Base-by-base conservation (phyloP, 2,888 invertebrate genomes). In the Auanema sp. region DNA sequence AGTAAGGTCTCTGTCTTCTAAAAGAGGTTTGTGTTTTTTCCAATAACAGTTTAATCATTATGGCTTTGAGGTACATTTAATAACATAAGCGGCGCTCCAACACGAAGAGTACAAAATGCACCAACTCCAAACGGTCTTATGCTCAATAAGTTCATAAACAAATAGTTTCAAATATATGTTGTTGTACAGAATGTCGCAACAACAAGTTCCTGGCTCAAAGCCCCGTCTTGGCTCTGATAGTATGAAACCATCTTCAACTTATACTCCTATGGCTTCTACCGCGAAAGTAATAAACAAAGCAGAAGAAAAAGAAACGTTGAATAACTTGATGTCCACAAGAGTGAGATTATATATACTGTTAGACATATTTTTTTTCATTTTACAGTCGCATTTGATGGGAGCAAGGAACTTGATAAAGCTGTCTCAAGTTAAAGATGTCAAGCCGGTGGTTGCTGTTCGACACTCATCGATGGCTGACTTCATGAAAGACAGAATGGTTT, bases 1-100 rank as follows among this genome's bases (percentile, higher is more conserved):
- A 11, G 73, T 68, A 10, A 47, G 70, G 14, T 69, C 69, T 58
- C 64, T 73, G 47, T 65, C 69, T 10, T 67, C 73, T 18, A 73
- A 66, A 52, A 58, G 72, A 33, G 73, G 72, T 66, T 23, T 56
- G 44, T 52, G 3, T 24, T 53, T 5, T 16, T 33, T n/a, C n/a
- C n/a, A n/a, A 43, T 14, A 11, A 43, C 43, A 18, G 47, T 47
- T 5, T 47, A 10, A 21, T 16, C 16, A 5, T 47, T 47, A 47
- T 47, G 21, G 47, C 16, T 21, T 10, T n/a, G n/a, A 47, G 21
- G 16, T 47, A 18, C 47, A 47, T 47, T 18, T 47, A 18, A 18
- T 16, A 47, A 18, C 16, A 16, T 47, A 5, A 16, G 21, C 16
- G 47, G 47, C 3, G 47, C 21, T 10, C 16, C 47, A 5, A 10